Conservation (phyloP, 2,797 vertebrate species). For the Anisognathus igniventris region DNA sequence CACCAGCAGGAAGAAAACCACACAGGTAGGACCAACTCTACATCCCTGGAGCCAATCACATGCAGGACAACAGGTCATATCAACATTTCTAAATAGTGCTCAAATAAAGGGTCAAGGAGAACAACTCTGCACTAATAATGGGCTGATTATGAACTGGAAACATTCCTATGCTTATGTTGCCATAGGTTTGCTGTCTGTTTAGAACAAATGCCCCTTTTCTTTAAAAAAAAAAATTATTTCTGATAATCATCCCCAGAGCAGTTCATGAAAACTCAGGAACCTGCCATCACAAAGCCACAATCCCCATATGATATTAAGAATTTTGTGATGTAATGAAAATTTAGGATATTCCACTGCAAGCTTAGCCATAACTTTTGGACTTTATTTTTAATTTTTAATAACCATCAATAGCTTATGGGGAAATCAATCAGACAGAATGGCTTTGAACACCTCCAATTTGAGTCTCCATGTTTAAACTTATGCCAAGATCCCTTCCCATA, state of each 20-base stretch:
- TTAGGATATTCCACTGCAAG: background rate
- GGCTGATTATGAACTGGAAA: background rate
- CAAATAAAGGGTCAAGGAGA: background rate
- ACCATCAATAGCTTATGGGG: background rate
- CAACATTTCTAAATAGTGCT: background rate
- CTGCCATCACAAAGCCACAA: background rate
- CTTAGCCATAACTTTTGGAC: background rate
- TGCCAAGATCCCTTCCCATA: background rate
- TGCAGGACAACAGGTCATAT: background rate
- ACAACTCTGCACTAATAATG: background rate
- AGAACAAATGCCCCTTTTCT: background rate
- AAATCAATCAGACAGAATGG: background rate
- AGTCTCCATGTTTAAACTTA: background rate
- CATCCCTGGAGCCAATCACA: accelerated
- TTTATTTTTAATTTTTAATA: background rate
- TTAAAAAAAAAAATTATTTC: no score
- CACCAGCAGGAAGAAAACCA: background rate
- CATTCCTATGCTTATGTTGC: background rate
- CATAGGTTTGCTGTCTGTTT: background rate
- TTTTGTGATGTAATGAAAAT: background rate
- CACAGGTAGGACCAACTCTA: background rate
- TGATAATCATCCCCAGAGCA: background rate
- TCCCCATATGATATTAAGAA: background rate
- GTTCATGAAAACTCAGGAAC: background rate
- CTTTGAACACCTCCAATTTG: background rate